phyloP scores from a whole-genome alignment of 2,888 invertebrate species.

The Orthosia incerta region DNA sequence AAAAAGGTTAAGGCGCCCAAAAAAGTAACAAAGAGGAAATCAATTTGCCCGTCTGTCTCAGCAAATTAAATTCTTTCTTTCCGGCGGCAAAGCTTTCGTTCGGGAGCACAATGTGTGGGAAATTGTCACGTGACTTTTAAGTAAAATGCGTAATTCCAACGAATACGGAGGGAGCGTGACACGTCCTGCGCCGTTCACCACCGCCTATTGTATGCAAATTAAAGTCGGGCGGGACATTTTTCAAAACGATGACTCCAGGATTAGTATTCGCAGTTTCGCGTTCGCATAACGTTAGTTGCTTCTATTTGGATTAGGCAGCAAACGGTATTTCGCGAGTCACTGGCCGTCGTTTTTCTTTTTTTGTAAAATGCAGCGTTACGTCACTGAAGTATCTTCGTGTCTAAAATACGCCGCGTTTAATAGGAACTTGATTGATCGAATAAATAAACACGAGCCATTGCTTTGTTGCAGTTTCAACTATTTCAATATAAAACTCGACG shows the following conservation, averaged over 20 bases:
- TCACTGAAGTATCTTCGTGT: constrained; percentile 10
- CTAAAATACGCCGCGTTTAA: constrained; percentile 9
- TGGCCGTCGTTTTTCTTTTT: constrained; percentile 20
- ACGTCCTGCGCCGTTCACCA: constrained; percentile 79
- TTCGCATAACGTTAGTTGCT: constrained; percentile 57
- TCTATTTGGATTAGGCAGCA: constrained; percentile 50
- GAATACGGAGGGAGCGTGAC: constrained; percentile 69
- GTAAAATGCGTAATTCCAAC: constrained; percentile 72
- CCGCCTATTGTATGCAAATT: constrained; percentile 89
- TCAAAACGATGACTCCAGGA: constrained; percentile 70
- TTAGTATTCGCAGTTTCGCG: constrained; percentile 62
- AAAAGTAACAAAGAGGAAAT: constrained; percentile 62
- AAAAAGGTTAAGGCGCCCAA: constrained; percentile 33
- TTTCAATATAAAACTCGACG: constrained; percentile 19
- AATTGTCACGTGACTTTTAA: constrained; percentile 81
- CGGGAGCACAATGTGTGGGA: constrained; percentile 75
- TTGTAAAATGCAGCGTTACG: constrained; percentile 17
- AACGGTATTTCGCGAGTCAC: constrained; percentile 50
- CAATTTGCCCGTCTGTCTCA: constrained; percentile 65
- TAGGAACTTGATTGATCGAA: constrained; percentile 11
- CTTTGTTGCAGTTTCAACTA: constrained; percentile 27
- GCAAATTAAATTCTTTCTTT: constrained; percentile 76
- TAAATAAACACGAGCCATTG: constrained; percentile 6
- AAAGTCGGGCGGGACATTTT: constrained; percentile 80
- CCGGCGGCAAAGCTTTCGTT: constrained; percentile 70